Percentiles rank a stretch among this genome's conserved stretches.
Conservation (phyloP, 2,888 invertebrate genomes). For the Drosophila putrida region DNA sequence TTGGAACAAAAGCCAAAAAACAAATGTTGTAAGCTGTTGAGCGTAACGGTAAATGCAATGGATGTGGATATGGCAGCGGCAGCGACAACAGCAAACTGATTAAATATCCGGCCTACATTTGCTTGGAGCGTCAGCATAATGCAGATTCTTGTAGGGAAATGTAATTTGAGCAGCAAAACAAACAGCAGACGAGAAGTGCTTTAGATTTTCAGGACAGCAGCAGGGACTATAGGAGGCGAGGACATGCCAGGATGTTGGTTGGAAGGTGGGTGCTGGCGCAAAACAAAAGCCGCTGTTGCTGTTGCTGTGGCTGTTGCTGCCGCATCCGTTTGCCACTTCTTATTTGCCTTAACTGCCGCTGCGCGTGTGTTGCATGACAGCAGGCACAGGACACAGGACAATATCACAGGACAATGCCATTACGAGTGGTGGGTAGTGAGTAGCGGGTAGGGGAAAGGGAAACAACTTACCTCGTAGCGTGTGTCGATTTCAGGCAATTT, state of each 20-base stretch:
- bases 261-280: conserved; percentile 46
- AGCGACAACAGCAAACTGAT: conserved; percentile 63
- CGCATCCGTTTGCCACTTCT: conserved; percentile 31
- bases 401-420: conserved; percentile 7
- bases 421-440: not conserved
- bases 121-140: conserved; percentile 56
- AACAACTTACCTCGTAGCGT: conserved; percentile 83
- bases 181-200: conserved; percentile 52
- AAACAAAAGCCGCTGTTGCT: conserved; percentile 64
- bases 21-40: conserved; percentile 48
- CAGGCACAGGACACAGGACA: conserved; percentile 1
- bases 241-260: conserved; percentile 38
- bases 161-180: conserved; percentile 76
- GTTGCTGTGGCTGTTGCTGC: conserved; percentile 39
- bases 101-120: conserved; percentile 76
- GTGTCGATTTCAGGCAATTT: conserved; percentile 85
- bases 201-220: not conserved
- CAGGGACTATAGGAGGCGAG: conserved; percentile 1
- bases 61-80: conserved; percentile 9
- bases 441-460: not conserved
- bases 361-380: conserved; percentile 14
- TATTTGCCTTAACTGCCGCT: conserved; percentile 23
- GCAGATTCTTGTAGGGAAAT: conserved; percentile 68
- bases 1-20: conserved; percentile 37
- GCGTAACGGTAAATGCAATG: conserved; percentile 50